Evolutionary conservation across 2,113 vertebrate species (phyloP), one percentile per base, ranked within the genome.

Genomic region (Cephalopholis sonnerati): DNA sequence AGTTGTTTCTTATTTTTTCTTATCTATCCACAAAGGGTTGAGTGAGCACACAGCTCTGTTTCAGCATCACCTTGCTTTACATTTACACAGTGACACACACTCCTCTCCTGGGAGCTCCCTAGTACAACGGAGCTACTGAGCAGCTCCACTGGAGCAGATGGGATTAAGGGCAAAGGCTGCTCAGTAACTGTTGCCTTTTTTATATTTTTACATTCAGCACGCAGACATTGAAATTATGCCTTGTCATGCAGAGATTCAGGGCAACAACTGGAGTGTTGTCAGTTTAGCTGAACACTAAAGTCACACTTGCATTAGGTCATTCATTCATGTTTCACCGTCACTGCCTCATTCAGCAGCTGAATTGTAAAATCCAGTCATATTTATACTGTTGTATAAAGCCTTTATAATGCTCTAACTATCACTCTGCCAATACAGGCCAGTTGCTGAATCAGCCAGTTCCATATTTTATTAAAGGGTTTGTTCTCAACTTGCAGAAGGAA

Each of bases 161-260:
- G 89, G 87, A 91, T 91, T 90, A 90, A 87, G 70, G 87, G 74
- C 63, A 83, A 74, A 88, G 61, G 84, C 77, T 67, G 73, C 72
- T 85, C 68, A 73, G 36, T 67, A 62, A 85, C 79, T 77, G 67
- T 51, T 91, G 81, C 81, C 66, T 50, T 72, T 89, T 41, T 82
- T 71, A 17, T 72, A 36, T 79, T 81, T 82, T 82, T 84, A 50
- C 67, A 69, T 84, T 83, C 70, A 66, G 77, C 44, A 54, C 59
- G 77, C 62, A 77, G 25, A 63, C 39, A 24, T 65, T 67, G 27
- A 82, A 77, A 84, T 79, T 24, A 75, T 65, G 53, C 74, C 74
- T 62, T 3, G 39, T 71, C 64, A 57, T 62, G 74, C 74, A 70
- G 36, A 74, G 57, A 76, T 74, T 74, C 41, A 65, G 73, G n/a